phyloP scores from a whole-genome alignment of 1,140 invertebrate species.

The Ostrea denselamellosa region DNA sequence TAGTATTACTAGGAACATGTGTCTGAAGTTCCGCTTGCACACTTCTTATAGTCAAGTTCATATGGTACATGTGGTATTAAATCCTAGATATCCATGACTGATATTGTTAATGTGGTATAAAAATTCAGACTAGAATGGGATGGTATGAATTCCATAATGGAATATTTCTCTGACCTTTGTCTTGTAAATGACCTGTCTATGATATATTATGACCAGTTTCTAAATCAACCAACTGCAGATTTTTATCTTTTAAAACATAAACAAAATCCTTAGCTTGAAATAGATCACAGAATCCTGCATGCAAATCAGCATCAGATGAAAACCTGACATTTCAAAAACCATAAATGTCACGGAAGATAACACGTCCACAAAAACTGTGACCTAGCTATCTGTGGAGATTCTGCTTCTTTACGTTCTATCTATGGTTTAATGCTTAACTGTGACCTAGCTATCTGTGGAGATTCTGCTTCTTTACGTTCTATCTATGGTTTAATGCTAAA shows the following conservation, averaged over 20 bases:
- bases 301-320: constrained; percentile 11
- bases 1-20: too few relatives aligned
- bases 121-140: too few relatives aligned
- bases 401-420: not conserved
- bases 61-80: too few relatives aligned
- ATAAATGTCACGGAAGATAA: constrained; percentile 5
- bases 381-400: not conserved
- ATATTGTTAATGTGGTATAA: too few relatives aligned
- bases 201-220: not conserved
- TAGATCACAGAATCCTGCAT: not conserved
- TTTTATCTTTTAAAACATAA: not conserved
- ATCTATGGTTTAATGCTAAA: not conserved
- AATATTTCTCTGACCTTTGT: not conserved
- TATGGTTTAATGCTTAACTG: not conserved
- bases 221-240: not conserved
- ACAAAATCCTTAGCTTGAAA: not conserved
- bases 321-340: constrained; percentile 16
- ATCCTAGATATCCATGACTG: too few relatives aligned
- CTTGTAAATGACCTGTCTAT: not conserved
- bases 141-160: too few relatives aligned
- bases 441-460: not conserved
- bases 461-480: not conserved
- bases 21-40: too few relatives aligned
- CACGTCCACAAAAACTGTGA: not conserved
- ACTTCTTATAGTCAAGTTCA: too few relatives aligned